Base-by-base conservation (phyloP, 2,888 invertebrate species). In the Tridacna crocea region DNA sequence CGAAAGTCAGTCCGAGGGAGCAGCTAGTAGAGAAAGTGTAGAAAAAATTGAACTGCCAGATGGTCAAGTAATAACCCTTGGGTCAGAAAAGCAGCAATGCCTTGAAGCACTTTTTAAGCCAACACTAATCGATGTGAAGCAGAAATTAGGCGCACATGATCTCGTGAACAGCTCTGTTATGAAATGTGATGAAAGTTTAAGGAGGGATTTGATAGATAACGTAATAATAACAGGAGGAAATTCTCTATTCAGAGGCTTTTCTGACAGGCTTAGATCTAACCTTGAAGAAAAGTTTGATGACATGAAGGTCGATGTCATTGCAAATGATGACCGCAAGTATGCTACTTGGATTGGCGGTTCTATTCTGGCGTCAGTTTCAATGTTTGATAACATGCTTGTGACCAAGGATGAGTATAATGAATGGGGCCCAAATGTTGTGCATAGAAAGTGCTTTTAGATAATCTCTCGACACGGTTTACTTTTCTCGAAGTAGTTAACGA, bases 221-320 rank as follows among this genome's bases (percentile, higher is more conserved):
- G 92, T 97, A 90, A 97, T 95, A 94, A 96, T 98, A 92, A 98
- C 98, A 86, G 98, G 98, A 88, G 98, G 98, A 93, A 98, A 98
- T 96, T 98, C 98, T 95, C 98, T 98, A 98, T 98, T 97, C 95
- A 98, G 98, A 88, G 97, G 98, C 96, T 98, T 78, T 48, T 66
- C 73, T 12, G 79, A 79, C 11, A 72, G 79, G 24, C 65, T 79
- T 55, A 51, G 74, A 55, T 46, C 51, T 36, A 46, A 48, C 26
- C 47, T 79, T 63, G 73, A 68, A 48, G 58, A 36, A 36, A 74
- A 55, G 24, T 26, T 27, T 27, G 26, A 63, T 26, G 27, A 51
- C 36, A 76, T 76, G 55, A 68, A 76, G 66, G 78, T 78, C 19
- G 63, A 78, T 26, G 72, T 78, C 26, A 46, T 63, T 51, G 72